These are phyloP conservation scores for Pogonophryne albipinna DNA, from an alignment of 2,797 vertebrate genomes.

Conservation along the genomic window DNA sequence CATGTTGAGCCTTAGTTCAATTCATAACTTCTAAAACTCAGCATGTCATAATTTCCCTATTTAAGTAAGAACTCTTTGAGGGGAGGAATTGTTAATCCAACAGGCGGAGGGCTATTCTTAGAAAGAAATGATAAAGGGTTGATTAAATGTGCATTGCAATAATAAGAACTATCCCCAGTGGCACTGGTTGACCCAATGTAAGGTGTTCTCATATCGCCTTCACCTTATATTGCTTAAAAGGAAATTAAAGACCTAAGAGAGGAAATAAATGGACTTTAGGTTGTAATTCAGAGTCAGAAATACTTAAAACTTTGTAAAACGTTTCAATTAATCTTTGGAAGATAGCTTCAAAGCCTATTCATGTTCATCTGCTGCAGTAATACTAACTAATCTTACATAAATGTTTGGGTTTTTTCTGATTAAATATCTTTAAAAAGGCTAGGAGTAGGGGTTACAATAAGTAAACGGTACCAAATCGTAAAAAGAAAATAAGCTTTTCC, in stretches of 20 bases:
- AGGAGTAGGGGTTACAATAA: background rate
- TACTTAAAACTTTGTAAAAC: background rate
- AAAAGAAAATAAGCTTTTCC: background rate
- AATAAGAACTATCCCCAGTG: background rate
- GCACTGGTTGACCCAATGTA: background rate
- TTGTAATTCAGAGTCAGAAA: background rate
- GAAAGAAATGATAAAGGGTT: constrained; percentile 13
- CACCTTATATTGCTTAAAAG: background rate
- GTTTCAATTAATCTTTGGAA: background rate
- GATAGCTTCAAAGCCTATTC: background rate
- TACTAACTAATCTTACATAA: no score
- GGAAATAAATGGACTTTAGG: background rate
- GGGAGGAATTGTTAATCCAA: constrained; percentile 7
- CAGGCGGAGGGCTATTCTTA: background rate
- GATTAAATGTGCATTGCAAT: constrained; percentile 16
- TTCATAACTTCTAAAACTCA: constrained; percentile 8
- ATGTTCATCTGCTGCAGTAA: background rate
- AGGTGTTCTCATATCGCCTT: background rate
- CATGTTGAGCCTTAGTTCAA: background rate
- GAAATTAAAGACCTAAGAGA: background rate
- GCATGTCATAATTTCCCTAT: background rate
- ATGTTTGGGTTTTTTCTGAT: no score
- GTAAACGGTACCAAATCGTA: background rate
- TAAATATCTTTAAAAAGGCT: background rate
- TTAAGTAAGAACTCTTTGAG: constrained; percentile 1